These are phyloP conservation scores for Heliconius erato DNA, from an alignment of 2,888 invertebrate genomes.

Conservation along the genomic window DNA sequence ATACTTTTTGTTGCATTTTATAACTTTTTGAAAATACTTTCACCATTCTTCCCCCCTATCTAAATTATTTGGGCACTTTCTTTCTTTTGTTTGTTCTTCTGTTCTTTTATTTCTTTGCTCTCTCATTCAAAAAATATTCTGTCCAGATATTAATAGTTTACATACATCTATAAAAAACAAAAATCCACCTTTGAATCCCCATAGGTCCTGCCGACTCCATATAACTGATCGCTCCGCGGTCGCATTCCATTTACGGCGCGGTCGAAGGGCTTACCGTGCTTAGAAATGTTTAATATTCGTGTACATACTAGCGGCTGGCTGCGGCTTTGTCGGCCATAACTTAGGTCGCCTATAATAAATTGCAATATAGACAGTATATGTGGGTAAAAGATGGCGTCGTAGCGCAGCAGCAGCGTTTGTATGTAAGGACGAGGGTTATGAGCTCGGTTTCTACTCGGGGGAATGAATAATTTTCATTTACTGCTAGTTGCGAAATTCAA, in stretches of 20 bases:
- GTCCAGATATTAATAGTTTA: not conserved
- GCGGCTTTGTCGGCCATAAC: conserved; percentile 26
- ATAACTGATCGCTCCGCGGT: conserved; percentile 51
- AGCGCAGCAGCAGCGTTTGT: not conserved
- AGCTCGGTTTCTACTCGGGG: not conserved
- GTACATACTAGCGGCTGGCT: conserved; percentile 18
- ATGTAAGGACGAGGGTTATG: not conserved
- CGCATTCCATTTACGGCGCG: conserved; percentile 50
- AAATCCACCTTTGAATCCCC: conserved; percentile 11
- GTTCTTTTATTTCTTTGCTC: not conserved
- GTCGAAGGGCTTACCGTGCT: conserved; percentile 40
- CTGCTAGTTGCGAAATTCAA: not conserved
- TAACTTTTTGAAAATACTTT: not conserved
- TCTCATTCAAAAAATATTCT: not conserved
- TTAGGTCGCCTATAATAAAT: conserved; percentile 4
- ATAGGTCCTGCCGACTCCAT: conserved; percentile 42
- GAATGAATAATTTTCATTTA: not conserved
- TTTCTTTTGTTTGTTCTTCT: too few relatives aligned
- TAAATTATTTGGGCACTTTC: not conserved
- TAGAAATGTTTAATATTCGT: conserved; percentile 36
- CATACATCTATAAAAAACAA: not conserved
- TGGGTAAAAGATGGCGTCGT: not conserved
- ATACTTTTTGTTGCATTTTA: too few relatives aligned
- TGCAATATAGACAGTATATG: not conserved
- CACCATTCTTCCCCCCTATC: not conserved